Evolutionary conservation across 2,797 vertebrate genomes (phyloP).

Genomic region (Spondyliosoma cantharus): DNA sequence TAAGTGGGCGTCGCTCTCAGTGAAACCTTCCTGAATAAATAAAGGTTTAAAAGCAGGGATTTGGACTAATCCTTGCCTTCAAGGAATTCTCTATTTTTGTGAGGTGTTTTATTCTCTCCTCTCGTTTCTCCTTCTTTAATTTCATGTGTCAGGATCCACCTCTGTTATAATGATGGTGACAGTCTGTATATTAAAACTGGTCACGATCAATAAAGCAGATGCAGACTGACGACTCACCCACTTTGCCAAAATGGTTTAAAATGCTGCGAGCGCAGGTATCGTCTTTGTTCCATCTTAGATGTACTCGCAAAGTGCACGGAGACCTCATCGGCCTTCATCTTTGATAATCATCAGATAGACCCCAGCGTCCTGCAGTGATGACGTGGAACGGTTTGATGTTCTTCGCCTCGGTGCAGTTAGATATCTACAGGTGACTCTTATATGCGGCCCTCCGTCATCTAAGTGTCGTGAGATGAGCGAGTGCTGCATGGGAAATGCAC

Average conservation of each 20-base stretch:
- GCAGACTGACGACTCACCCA: background rate
- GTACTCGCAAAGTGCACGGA: background rate
- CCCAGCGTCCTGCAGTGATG: slow-evolving; percentile 31
- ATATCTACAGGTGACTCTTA: background rate
- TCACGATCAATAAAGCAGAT: background rate
- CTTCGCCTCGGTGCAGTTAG: slow-evolving; percentile 30
- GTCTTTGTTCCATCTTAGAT: background rate
- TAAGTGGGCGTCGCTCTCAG: no score
- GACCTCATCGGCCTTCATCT: slow-evolving; percentile 15
- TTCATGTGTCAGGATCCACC: no score
- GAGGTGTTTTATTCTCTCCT: background rate
- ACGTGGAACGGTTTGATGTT: slow-evolving; percentile 35
- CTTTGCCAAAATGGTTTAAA: background rate
- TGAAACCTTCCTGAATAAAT: no score
- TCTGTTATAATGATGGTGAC: background rate
- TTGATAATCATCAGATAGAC: slow-evolving; percentile 39
- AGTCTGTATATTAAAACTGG: background rate
- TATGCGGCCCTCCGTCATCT: background rate
- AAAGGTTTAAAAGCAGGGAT: no score
- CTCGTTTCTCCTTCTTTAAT: no score
- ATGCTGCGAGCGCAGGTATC: background rate
- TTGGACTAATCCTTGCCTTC: no score
- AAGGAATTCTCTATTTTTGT: background rate
- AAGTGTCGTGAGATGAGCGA: slow-evolving; percentile 21
- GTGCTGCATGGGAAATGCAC: slow-evolving; percentile 25